Conservation (phyloP, 1,140 invertebrate species). For the Drosophila ercepeae region DNA sequence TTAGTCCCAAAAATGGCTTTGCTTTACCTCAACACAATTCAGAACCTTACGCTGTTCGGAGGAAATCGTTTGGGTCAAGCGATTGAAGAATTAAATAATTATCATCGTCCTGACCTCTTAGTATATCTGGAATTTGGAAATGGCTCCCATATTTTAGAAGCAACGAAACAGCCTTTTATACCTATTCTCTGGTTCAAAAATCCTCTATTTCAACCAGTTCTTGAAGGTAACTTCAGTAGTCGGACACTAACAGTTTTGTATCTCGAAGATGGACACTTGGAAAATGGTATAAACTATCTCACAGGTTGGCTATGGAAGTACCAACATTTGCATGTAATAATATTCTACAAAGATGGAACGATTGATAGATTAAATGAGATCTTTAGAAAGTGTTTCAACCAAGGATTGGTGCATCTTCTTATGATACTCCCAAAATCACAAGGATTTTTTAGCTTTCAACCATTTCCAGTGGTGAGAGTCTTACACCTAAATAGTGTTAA, state of each 20-base stretch:
- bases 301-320: slow-evolving; percentile 51
- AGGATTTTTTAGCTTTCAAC: slow-evolving; percentile 41
- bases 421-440: slow-evolving; percentile 9
- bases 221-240: slow-evolving; percentile 52
- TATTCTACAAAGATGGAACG: slow-evolving; percentile 19
- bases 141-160: slow-evolving; percentile 8
- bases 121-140: slow-evolving; percentile 47
- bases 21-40: slow-evolving; percentile 36
- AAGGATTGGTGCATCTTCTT: slow-evolving; percentile 52
- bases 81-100: slow-evolving; percentile 35
- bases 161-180: not conserved
- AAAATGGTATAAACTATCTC: slow-evolving; percentile 23
- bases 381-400: slow-evolving; percentile 42
- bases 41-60: slow-evolving; percentile 39
- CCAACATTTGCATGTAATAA: slow-evolving; percentile 56
- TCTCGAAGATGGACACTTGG: slow-evolving; percentile 20
- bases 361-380: not conserved
- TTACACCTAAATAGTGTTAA: slow-evolving; percentile 2
- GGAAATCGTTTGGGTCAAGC: slow-evolving; percentile 24
- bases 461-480: slow-evolving; percentile 33
- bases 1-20: slow-evolving; percentile 37
- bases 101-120: slow-evolving; percentile 49
- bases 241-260: slow-evolving; percentile 40
- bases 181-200: slow-evolving; percentile 26
- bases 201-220: not conserved